A percentile compares a stretch with the other conserved stretches of the same genome.
These are phyloP conservation scores for Vulpes ferrilata DNA, from an alignment of 2,113 vertebrate genomes.

Conservation along the genomic window DNA sequence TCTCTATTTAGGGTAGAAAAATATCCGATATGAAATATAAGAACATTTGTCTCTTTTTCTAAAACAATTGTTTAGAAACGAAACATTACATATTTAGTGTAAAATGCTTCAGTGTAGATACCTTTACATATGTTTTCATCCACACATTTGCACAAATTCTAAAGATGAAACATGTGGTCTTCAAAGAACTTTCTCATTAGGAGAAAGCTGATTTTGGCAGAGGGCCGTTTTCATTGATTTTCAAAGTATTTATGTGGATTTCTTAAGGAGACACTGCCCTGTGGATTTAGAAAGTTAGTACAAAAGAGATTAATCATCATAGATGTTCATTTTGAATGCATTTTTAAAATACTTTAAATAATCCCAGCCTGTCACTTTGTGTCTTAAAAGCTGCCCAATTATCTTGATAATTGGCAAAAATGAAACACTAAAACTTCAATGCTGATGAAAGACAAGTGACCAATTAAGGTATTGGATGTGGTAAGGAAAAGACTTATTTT, in stretches of 20 bases:
- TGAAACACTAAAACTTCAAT: background rate
- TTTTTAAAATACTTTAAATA: conserved; percentile 53
- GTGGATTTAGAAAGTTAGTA: background rate
- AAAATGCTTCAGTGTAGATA: background rate
- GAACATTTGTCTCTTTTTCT: background rate
- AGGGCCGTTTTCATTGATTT: background rate
- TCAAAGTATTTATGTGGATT: background rate
- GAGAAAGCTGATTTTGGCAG: background rate
- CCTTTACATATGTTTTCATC: background rate
- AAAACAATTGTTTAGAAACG: background rate
- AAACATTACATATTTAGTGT: background rate
- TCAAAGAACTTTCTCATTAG: background rate
- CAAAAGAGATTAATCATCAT: conserved; percentile 9
- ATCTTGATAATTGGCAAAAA: conserved; percentile 28
- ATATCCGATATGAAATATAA: background rate
- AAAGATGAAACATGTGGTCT: background rate
- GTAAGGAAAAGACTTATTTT: background rate
- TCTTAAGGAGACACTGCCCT: background rate
- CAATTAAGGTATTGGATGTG: background rate
- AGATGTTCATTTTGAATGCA: conserved; percentile 36
- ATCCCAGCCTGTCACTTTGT: conserved; percentile 16
- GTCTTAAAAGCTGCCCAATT: conserved; percentile 37
- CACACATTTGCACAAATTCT: background rate
- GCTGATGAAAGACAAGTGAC: conserved; percentile 9
- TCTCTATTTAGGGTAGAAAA: background rate